Base-by-base conservation (phyloP, 2,888 invertebrate species). In the Operophtera brumata region DNA sequence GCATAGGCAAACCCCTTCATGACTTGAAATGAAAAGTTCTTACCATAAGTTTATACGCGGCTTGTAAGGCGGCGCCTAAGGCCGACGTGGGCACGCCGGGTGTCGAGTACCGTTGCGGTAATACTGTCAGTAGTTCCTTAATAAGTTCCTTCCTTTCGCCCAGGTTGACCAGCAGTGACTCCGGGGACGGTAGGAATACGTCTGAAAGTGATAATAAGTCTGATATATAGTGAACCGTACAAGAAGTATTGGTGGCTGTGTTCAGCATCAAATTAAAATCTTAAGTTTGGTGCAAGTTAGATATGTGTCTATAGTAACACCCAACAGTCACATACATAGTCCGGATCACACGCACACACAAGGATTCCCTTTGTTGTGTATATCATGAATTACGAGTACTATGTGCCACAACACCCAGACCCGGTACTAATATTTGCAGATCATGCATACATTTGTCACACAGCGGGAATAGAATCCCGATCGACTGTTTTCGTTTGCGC, bases 101-200 rank as follows among this genome's bases (percentile, higher is more conserved):
- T 37, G 84, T 78, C 57, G 92, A 90, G 86, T 94, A 95, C 67
- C 96, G 91, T 45, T 89, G 91, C 0, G 99, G 99, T 63, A 98
- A 85, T 70, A 94, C 94, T n/a, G 87, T 83, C 45, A 97, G 82
- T 58, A 97, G 82, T 82, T 97, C 96, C 20, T 90, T 88, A 4
- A 97, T 89, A 57, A 96, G 78, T 61, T 96, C 95, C 66, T 93
- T 94, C 54, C 95, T 93, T 84, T 98, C 97, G 64, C 95, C 94
- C 52, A 99, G 86, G 86, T 98, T 98, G 49, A 99, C 98, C 62
- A 99, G 90, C 57, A 99, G 89, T 77, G 96, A 96, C 77, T 97
- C 97, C 0, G 98, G 98, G 11, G 96, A 95, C 3, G 99, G 99
- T 63, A 99, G 91, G 87, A 99, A 99, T 40, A 98, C 93, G 75